Conservation (phyloP, 2,888 invertebrate genomes). For the Heteropelma amictum region DNA sequence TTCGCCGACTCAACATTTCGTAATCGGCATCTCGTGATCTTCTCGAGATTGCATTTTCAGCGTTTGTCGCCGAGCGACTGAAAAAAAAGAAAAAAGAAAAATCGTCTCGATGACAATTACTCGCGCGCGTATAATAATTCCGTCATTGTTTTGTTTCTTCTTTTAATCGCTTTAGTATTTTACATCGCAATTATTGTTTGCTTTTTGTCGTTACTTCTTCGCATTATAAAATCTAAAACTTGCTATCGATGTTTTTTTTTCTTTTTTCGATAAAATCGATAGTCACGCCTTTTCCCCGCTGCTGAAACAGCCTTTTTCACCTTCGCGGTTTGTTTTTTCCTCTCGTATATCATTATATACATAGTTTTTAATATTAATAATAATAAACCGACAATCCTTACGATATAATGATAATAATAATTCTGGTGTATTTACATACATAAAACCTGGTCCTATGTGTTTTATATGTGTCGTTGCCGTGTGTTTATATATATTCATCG, state of each 20-base stretch:
- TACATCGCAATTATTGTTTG: no score
- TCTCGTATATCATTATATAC: slow-evolving; percentile 53
- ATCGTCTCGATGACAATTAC: no score
- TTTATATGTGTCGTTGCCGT: slow-evolving; percentile 74
- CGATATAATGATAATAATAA: slow-evolving; percentile 39
- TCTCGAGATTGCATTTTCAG: no score
- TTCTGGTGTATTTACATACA: slow-evolving; percentile 69
- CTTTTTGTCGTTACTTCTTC: slow-evolving; percentile 45
- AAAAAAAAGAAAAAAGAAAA: no score
- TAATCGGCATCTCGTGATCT: no score
- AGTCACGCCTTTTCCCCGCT: no score
- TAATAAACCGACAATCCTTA: slow-evolving; percentile 23
- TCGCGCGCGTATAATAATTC: no score
- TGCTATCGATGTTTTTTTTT: slow-evolving; percentile 58
- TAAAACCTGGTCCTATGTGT: slow-evolving; percentile 73
- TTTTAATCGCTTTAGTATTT: slow-evolving; percentile 33
- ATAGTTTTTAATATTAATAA: slow-evolving; percentile 39
- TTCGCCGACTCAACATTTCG: no score
- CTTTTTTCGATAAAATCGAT: slow-evolving; percentile 53
- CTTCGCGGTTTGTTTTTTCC: not conserved
- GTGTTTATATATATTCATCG: slow-evolving; percentile 60
- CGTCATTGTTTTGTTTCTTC: no score
- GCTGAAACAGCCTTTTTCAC: no score
- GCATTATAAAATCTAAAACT: slow-evolving; percentile 72
- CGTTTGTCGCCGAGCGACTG: no score